phyloP scores from a whole-genome alignment of 92 coral and sea anemone genomes.

The Epizoanthus ramosus region DNA sequence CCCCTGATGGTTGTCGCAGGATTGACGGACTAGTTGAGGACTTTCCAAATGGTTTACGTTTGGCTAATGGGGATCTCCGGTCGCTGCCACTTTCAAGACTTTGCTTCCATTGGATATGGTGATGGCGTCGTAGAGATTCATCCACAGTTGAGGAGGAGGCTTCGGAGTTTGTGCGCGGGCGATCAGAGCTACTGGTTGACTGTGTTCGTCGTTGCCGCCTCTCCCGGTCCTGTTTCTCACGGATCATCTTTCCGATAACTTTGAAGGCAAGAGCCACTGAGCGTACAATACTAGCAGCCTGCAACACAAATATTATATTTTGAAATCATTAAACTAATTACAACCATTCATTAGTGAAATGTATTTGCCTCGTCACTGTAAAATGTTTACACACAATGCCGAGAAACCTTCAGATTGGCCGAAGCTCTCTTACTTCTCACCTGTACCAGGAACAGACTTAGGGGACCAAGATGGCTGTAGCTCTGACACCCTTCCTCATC shows the following conservation, averaged over 20 bases:
- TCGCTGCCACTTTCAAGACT: conserved; percentile 58
- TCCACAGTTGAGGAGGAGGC: conserved; percentile 83
- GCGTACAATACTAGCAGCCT: conserved; percentile 98
- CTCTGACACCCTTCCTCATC: no score
- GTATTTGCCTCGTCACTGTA: no score
- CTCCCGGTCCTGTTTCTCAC: conserved; percentile 80
- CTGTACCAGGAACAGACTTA: no score
- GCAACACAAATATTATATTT: not conserved
- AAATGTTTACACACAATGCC: no score
- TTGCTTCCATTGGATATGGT: conserved; percentile 69
- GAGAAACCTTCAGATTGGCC: no score
- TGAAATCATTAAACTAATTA: no score
- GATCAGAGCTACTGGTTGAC: conserved; percentile 81
- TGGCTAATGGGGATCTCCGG: conserved; percentile 62
- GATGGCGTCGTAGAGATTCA: conserved; percentile 61
- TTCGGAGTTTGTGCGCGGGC: conserved; percentile 92
- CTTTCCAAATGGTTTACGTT: conserved; percentile 63
- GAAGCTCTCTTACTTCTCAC: no score
- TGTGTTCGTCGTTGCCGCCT: conserved; percentile 64
- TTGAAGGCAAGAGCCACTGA: conserved; percentile 95
- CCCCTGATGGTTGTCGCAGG: conserved; percentile 66
- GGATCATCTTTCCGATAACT: conserved; percentile 82
- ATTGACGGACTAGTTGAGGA: conserved; percentile 75
- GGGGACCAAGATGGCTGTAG: no score
- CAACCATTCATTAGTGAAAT: no score